phyloP scores from a whole-genome alignment of 2,113 vertebrate genomes.

The Tragulus kanchil region DNA sequence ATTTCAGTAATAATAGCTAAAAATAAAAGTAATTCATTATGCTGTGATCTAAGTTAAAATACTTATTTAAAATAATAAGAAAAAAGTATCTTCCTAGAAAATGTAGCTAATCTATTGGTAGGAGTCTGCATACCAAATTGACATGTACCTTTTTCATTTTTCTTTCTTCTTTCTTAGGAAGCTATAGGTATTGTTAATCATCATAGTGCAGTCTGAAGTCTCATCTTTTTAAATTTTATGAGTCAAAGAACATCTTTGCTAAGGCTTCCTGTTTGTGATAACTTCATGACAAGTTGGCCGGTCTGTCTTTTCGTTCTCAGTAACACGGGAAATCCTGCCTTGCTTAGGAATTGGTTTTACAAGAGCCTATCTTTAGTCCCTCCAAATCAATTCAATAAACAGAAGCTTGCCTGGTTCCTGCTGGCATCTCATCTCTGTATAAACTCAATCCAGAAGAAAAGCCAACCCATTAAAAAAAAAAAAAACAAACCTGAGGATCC shows the following conservation, averaged over 20 bases:
- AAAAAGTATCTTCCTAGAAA: constrained; percentile 17
- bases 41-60: constrained; percentile 15
- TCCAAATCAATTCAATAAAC: constrained; percentile 42
- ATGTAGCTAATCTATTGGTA: not conserved
- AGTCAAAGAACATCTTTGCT: not conserved
- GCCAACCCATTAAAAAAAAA: not conserved
- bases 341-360: not conserved
- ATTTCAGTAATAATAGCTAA: constrained; percentile 32
- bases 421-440: not conserved
- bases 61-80: constrained; percentile 7
- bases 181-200: not conserved
- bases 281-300: not conserved
- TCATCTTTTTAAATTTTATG: not conserved
- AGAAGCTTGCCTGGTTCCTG: not conserved
- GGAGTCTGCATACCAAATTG: not conserved
- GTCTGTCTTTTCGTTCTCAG: not conserved
- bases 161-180: not conserved
- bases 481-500: not conserved
- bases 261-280: constrained; percentile 12
- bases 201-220: not conserved
- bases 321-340: not conserved
- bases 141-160: not conserved
- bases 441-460: constrained; percentile 30
- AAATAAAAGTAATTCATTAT: constrained; percentile 42
- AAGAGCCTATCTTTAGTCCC: not conserved